phyloP scores from a whole-genome alignment of 2,797 vertebrate genomes.

The Schizothorax lantsangensis region DNA sequence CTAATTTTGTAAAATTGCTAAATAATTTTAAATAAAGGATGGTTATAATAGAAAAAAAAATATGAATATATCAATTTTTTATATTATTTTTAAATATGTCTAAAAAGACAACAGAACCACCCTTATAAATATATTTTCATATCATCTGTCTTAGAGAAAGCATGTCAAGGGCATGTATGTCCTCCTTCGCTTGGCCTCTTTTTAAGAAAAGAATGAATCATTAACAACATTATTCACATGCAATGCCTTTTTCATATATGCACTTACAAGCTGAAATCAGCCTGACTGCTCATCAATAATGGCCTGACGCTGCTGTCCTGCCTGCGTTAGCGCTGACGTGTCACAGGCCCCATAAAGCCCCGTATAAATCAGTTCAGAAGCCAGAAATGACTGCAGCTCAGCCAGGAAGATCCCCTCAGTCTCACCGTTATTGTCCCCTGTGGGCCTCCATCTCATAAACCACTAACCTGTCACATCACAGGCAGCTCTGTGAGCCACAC shows the following conservation, averaged over 20 bases:
- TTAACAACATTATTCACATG: slow-evolving; percentile 69
- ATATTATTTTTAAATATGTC: too few species aligned
- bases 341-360: slow-evolving; percentile 56
- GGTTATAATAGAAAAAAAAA: neutral
- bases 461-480: slow-evolving; percentile 58
- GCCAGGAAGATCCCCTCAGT: slow-evolving; percentile 57
- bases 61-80: neutral
- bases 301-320: slow-evolving; percentile 57
- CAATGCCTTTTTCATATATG: slow-evolving; percentile 54
- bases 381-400: slow-evolving; percentile 54
- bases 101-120: slow-evolving; percentile 46
- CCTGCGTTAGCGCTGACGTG: slow-evolving; percentile 49
- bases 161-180: slow-evolving; percentile 62
- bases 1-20: too few species aligned
- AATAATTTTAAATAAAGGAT: too few species aligned
- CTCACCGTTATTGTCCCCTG: slow-evolving; percentile 50
- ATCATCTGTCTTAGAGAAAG: slow-evolving; percentile 60
- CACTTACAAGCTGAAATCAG: slow-evolving; percentile 72
- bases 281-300: slow-evolving; percentile 70
- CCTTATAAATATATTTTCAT: slow-evolving; percentile 74
- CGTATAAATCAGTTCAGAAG: slow-evolving; percentile 60
- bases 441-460: slow-evolving; percentile 61
- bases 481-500: slow-evolving; percentile 47
- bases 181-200: slow-evolving; percentile 50
- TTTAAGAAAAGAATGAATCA: slow-evolving; percentile 76